Percentiles rank a stretch among this genome's conserved stretches.
phyloP scores from a whole-genome alignment of 2,888 invertebrate genomes.

The Heliconius hortense region DNA sequence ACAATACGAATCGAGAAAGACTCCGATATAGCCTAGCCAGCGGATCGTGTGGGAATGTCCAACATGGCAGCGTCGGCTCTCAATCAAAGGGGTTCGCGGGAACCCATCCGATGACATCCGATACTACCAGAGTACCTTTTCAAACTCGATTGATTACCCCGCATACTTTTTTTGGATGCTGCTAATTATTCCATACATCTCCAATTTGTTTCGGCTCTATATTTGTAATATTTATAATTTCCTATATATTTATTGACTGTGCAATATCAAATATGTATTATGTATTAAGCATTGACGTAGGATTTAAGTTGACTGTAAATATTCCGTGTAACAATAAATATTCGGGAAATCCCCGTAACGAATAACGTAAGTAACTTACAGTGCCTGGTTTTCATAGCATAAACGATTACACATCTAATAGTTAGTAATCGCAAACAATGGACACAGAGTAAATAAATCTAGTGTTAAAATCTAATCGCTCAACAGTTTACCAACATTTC shows the following conservation, averaged over 20 bases:
- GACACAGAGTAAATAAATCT: conserved; percentile 56
- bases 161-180: conserved; percentile 47
- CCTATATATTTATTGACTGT: conserved; percentile 11
- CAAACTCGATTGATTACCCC: conserved; percentile 52
- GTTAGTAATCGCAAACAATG: conserved; percentile 55
- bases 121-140: conserved; percentile 57
- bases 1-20: conserved; percentile 51
- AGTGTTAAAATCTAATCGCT: conserved; percentile 43
- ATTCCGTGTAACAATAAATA: conserved; percentile 48
- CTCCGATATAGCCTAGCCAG: conserved; percentile 50
- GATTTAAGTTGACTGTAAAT: conserved; percentile 36
- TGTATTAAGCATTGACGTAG: conserved; percentile 25
- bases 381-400: conserved; percentile 61
- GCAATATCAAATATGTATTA: neutral
- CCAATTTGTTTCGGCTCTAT: conserved; percentile 45
- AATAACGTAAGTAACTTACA: conserved; percentile 51
- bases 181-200: conserved; percentile 41
- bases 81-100: conserved; percentile 74
- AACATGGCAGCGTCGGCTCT: conserved; percentile 69
- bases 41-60: conserved; percentile 75
- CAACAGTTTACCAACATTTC: conserved; percentile 50
- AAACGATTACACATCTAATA: conserved; percentile 50
- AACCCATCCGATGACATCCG: conserved; percentile 63
- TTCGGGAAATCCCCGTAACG: conserved; percentile 66
- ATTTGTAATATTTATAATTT: conserved; percentile 33